Evolutionary conservation across 2,888 invertebrate species (phyloP).

Genomic region (Chloroclystis v-ata): DNA sequence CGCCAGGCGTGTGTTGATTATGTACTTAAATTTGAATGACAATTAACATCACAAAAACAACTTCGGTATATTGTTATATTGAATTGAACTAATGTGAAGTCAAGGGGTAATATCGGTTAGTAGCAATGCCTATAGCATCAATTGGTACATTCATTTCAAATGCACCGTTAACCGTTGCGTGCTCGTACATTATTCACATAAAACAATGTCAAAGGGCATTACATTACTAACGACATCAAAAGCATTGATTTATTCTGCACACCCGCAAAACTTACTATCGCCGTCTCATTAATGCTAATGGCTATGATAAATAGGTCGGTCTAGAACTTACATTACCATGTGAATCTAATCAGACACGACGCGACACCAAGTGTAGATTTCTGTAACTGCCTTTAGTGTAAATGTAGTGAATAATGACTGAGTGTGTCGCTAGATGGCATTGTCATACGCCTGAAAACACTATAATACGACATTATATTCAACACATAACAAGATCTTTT

Average conservation of each 20-base stretch:
- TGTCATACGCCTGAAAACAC: slow-evolving; percentile 1
- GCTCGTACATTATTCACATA: slow-evolving; percentile 15
- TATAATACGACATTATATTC: background rate
- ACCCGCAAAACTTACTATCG: slow-evolving; percentile 18
- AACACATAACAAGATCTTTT: too few species aligned
- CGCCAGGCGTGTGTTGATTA: background rate
- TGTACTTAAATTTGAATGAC: slow-evolving; percentile 3
- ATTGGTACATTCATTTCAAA: slow-evolving; percentile 1
- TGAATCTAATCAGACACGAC: slow-evolving; percentile 16
- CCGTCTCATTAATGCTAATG: slow-evolving; percentile 19
- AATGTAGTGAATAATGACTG: slow-evolving; percentile 21
- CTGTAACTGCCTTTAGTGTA: slow-evolving; percentile 22
- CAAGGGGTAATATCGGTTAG: slow-evolving; percentile 5
- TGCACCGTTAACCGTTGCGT: slow-evolving; percentile 5
- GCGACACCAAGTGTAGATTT: slow-evolving; percentile 25
- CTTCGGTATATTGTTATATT: slow-evolving; percentile 3
- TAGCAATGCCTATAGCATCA: slow-evolving; percentile 10
- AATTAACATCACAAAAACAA: slow-evolving; percentile 3
- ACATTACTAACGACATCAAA: slow-evolving; percentile 14
- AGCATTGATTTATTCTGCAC: slow-evolving; percentile 20
- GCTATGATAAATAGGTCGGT: slow-evolving; percentile 17
- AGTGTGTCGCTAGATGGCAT: slow-evolving; percentile 36
- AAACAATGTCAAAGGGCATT: slow-evolving; percentile 7
- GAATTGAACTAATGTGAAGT: slow-evolving; percentile 3
- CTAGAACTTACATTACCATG: slow-evolving; percentile 15